Percentiles rank a stretch among this genome's conserved stretches.
Conservation (phyloP, 1,140 invertebrate species). For the Drosophila micromelanica region DNA sequence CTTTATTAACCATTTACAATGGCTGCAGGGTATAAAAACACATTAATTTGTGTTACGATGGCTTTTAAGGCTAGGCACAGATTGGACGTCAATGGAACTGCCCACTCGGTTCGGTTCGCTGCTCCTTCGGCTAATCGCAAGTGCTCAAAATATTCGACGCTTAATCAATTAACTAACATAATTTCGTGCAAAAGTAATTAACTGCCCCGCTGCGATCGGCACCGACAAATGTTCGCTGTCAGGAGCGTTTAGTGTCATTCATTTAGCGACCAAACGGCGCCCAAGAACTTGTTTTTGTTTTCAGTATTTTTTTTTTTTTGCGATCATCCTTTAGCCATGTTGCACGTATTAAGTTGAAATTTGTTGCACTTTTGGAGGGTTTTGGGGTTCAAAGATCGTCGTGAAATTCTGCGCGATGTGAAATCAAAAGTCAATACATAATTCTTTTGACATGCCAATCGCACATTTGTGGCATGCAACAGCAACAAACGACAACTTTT, state of each 20-base stretch:
- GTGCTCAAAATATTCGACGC: constrained; percentile 51
- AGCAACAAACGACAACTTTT: constrained; percentile 61
- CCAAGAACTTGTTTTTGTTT: constrained; percentile 50
- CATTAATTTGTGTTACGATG: constrained; percentile 8
- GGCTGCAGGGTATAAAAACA: background rate
- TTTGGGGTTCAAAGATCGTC: constrained; percentile 22
- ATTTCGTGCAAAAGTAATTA: constrained; percentile 82
- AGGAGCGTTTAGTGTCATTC: constrained; percentile 78
- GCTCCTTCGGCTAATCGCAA: constrained; percentile 26
- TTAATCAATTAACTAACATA: constrained; percentile 82
- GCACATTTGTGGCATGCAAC: constrained; percentile 82
- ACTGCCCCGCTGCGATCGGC: constrained; percentile 51
- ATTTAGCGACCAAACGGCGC: constrained; percentile 66
- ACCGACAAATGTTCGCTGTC: constrained; percentile 79
- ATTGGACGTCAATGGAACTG: background rate
- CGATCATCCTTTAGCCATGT: constrained; percentile 11
- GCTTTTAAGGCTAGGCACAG: constrained; percentile 59
- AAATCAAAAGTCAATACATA: constrained; percentile 83
- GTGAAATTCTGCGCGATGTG: constrained; percentile 50
- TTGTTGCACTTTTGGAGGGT: constrained; percentile 5
- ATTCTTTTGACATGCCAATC: constrained; percentile 83
- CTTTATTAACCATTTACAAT: no score
- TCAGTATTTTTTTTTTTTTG: constrained; percentile 39
- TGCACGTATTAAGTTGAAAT: constrained; percentile 3
- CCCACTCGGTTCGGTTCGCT: constrained; percentile 6